These are phyloP conservation scores for Lethrus apterus DNA, from an alignment of 1,140 invertebrate species.

Conservation along the genomic window DNA sequence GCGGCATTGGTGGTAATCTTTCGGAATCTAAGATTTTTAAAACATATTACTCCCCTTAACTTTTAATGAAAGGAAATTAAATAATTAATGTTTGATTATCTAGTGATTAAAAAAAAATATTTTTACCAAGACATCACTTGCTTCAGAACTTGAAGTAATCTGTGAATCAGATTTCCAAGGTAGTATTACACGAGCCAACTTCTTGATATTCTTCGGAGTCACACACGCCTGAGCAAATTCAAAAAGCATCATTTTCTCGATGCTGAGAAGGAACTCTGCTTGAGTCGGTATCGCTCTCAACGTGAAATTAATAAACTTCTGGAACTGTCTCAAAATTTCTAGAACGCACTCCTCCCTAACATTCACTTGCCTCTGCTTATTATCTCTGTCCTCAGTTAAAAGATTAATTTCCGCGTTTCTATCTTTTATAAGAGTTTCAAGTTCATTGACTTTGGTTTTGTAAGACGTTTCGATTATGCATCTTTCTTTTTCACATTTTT, in stretches of 20 bases:
- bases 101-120: no score
- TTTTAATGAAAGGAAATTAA: not conserved
- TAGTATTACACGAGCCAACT: not conserved
- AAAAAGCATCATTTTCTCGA: slow-evolving; percentile 38
- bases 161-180: slow-evolving; percentile 6
- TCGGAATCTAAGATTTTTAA: slow-evolving; percentile 7
- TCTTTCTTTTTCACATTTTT: slow-evolving; percentile 36
- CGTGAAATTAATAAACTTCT: slow-evolving; percentile 45
- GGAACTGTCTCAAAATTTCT: slow-evolving; percentile 40
- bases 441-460: slow-evolving; percentile 25
- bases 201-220: not conserved
- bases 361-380: slow-evolving; percentile 22
- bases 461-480: slow-evolving; percentile 30
- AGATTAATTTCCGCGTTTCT: slow-evolving; percentile 25
- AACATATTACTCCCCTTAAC: not conserved
- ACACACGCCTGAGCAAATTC: slow-evolving; percentile 28
- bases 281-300: slow-evolving; percentile 40
- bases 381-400: slow-evolving; percentile 28
- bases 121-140: not conserved
- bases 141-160: not conserved
- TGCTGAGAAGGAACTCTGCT: slow-evolving; percentile 41
- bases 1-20: slow-evolving; percentile 28
- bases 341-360: slow-evolving; percentile 32
- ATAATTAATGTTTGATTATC: not conserved
- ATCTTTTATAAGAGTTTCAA: slow-evolving; percentile 19